Evolutionary conservation across 2,113 vertebrate species (phyloP).

Genomic region (Ammodramus savannarum): DNA sequence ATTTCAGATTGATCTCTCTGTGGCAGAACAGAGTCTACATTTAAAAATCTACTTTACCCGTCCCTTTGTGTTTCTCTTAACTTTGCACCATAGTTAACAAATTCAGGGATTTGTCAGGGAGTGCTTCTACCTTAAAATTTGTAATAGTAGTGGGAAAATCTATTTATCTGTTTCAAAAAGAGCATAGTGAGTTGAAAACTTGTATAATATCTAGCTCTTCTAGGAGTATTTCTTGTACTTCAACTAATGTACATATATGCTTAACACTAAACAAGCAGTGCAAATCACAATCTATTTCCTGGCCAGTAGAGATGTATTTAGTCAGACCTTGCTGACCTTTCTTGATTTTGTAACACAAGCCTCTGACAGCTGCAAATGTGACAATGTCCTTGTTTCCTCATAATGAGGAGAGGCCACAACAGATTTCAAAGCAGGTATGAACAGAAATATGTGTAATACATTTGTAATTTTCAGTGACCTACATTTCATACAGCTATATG

Average conservation of each 20-base stretch:
- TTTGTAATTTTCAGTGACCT: neutral
- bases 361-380: neutral
- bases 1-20: neutral
- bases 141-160: neutral
- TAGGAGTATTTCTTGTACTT: neutral
- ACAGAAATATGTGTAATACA: neutral
- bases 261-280: neutral
- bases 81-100: neutral
- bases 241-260: neutral
- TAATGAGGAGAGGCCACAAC: neutral
- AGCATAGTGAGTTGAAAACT: neutral
- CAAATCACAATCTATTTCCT: neutral
- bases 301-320: neutral
- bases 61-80: neutral
- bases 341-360: neutral
- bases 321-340: neutral
- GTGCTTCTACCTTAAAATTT: neutral
- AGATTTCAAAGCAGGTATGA: neutral
- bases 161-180: neutral
- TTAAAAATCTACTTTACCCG: neutral
- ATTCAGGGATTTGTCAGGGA: neutral
- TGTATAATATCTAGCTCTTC: neutral
- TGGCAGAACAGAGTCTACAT: neutral
- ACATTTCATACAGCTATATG: neutral
- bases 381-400: neutral